Evolutionary conservation across 1,140 invertebrate genomes (phyloP).

Genomic region (Eriosoma lanigerum): DNA sequence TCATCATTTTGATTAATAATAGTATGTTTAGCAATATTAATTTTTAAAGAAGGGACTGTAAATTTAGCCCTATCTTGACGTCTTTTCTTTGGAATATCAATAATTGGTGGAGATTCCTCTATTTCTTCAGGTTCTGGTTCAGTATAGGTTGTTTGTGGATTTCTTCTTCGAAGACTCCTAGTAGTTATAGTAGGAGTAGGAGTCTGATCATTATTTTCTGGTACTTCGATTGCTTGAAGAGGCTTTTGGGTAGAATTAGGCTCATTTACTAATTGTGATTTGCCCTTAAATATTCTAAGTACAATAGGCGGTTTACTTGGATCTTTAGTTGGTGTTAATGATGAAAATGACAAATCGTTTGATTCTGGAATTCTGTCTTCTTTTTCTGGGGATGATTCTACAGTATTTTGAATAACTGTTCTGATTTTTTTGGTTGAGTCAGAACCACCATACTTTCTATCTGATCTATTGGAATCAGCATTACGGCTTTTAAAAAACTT

Average conservation of each 20-base stretch:
- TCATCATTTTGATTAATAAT: conserved; percentile 11
- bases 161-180: conserved; percentile 45
- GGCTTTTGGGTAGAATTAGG: conserved; percentile 39
- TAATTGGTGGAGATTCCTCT: conserved; percentile 37
- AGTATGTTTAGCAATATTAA: conserved; percentile 40
- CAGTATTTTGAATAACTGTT: conserved; percentile 42
- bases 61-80: conserved; percentile 36
- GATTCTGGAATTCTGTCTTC: conserved; percentile 31
- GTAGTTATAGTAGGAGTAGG: conserved; percentile 52
- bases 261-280: conserved; percentile 58
- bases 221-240: conserved; percentile 41
- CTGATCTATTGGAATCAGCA: conserved; percentile 58
- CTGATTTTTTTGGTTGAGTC: conserved; percentile 25
- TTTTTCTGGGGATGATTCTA: conserved; percentile 53
- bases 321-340: conserved; percentile 56
- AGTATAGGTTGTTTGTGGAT: conserved; percentile 43
- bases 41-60: conserved; percentile 40
- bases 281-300: conserved; percentile 68
- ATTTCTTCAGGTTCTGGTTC: conserved; percentile 53
- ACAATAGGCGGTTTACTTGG: conserved; percentile 68
- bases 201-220: conserved; percentile 44
- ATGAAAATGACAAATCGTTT: conserved; percentile 40
- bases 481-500: conserved; percentile 90
- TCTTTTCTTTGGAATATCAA: conserved; percentile 46
- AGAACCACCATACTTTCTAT: conserved; percentile 27